phyloP scores from a whole-genome alignment of 2,113 vertebrate species.

The Dipodomys ordii region DNA sequence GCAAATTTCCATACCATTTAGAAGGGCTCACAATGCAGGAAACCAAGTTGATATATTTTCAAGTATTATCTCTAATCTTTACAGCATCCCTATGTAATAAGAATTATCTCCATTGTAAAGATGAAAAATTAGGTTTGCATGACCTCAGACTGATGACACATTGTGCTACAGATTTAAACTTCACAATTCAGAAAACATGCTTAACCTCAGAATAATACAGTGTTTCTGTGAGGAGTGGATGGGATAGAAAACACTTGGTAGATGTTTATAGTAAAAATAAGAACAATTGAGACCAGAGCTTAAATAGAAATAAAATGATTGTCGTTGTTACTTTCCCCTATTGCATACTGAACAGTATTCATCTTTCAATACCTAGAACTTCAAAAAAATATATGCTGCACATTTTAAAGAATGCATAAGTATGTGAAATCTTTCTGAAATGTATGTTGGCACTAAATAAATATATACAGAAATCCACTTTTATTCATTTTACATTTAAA shows the following conservation, averaged over 20 bases:
- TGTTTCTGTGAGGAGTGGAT: background rate
- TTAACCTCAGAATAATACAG: background rate
- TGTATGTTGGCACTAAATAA: slow-evolving; percentile 18
- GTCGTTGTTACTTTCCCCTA: background rate
- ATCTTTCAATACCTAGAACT: background rate
- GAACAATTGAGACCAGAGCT: background rate
- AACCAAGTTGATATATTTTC: slow-evolving; percentile 42
- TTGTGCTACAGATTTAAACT: slow-evolving; percentile 1
- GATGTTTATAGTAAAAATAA: background rate
- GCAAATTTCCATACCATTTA: background rate
- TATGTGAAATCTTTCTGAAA: slow-evolving; percentile 41
- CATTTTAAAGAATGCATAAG: background rate
- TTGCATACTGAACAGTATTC: background rate
- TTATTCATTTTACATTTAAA: slow-evolving; percentile 62
- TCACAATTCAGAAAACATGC: background rate
- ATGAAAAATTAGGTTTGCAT: slow-evolving; percentile 10
- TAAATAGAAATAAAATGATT: slow-evolving; percentile 47
- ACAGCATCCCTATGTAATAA: background rate
- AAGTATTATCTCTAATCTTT: slow-evolving; percentile 49
- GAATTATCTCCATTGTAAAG: slow-evolving; percentile 43
- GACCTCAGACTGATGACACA: background rate
- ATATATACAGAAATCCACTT: slow-evolving; percentile 22
- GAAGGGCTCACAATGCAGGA: background rate
- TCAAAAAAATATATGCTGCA: slow-evolving; percentile 23
- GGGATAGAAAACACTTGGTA: background rate